Evolutionary conservation across 2,113 vertebrate genomes (phyloP), one percentile per base, ranked within the genome.

Genomic region (Cyanoliseus patagonus): DNA sequence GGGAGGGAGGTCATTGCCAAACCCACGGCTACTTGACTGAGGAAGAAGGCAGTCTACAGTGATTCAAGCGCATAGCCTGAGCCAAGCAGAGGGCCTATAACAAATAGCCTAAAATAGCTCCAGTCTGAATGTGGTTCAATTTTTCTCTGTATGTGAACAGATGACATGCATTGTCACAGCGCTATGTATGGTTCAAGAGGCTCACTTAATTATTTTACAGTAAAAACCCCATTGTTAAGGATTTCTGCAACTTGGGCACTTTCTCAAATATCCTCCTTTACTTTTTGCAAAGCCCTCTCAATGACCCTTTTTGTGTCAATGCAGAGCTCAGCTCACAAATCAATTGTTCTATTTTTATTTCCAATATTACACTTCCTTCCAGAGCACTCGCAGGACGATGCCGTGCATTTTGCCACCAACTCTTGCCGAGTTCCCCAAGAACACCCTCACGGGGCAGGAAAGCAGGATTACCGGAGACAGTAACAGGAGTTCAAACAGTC

Each of bases 1-100:
- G 92, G 92, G 96, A 95, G 94, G 83, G 69, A 96, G 86, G 86
- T 91, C 95, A 92, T 63, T 97, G 97, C 97, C 95, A 96, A 97
- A 97, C 96, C 96, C 96, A 92, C 27, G 10, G 91, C 95, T 97
- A 86, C 96, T 96, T 83, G 77, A 94, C 86, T 85, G 84, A 63
- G 92, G 84, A 92, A 88, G 91, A 42, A 93, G 81, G 88, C 81
- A 74, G 92, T 33, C 91, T 88, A 78, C 69, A 94, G 75, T 17
- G 90, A 91, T 75, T 90, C 83, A 92, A 94, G 86, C 41, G 41
- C 66, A 53, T 1, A 31, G 89, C 62, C 33, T 35, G 61, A 83
- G 95, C 78, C 88, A 90, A 90, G 85, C 64, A 46, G 39, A 90
- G 80, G 47, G 41, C 55, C 92, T 77, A 28, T 51, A 86, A 95